Evolutionary conservation across 2,113 vertebrate genomes (phyloP).

Genomic region (Zapornia atra): DNA sequence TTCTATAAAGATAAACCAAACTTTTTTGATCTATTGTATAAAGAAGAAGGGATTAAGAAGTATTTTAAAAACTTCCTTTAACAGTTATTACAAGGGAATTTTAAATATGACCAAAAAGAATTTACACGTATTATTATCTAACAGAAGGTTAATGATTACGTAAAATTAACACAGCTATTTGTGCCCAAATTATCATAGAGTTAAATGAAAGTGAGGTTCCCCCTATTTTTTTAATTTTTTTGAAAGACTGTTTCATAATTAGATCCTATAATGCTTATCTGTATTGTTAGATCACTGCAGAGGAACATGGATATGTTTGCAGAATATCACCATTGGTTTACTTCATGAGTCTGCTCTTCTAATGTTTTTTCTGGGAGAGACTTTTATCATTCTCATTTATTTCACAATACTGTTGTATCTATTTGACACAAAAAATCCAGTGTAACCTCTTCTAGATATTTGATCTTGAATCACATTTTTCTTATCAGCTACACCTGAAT

Average conservation of each 20-base stretch:
- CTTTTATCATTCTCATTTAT: not conserved
- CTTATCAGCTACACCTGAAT: not conserved
- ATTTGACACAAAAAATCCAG: not conserved
- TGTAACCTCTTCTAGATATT: not conserved
- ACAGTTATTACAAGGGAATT: accelerated
- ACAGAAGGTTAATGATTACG: not conserved
- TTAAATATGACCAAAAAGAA: not conserved
- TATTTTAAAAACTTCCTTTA: not conserved
- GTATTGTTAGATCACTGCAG: not conserved
- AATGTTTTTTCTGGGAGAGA: not conserved
- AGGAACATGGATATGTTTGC: not conserved
- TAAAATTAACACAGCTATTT: not conserved
- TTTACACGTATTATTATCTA: not conserved
- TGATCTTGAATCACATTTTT: not conserved
- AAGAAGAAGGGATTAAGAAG: not conserved
- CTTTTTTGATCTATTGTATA: not conserved
- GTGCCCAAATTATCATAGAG: not conserved
- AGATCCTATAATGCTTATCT: not conserved
- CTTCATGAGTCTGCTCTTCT: not conserved
- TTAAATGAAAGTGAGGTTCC: not conserved
- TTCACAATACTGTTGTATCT: not conserved
- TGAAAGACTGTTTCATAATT: not conserved
- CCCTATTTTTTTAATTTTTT: not conserved
- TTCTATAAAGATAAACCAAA: not conserved
- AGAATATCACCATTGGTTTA: not conserved